These are phyloP conservation scores for Operophtera brumata DNA, from an alignment of 2,888 invertebrate species.

Conservation along the genomic window DNA sequence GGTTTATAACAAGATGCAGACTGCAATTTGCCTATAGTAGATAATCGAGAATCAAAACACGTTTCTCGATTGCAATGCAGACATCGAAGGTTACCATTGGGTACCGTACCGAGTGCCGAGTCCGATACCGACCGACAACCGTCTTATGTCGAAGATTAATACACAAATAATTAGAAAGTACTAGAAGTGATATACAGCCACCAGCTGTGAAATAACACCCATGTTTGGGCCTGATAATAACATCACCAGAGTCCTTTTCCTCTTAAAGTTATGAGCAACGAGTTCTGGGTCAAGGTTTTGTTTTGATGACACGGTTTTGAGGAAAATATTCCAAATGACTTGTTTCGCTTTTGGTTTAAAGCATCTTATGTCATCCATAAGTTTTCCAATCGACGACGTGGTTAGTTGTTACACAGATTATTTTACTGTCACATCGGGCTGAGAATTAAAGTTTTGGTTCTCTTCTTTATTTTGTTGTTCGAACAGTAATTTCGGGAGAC, in stretches of 20 bases:
- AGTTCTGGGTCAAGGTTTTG: constrained; percentile 71
- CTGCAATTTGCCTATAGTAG: constrained; percentile 11
- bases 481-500: no score
- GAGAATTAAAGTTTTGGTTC: no score
- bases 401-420: not conserved
- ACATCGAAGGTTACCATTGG: constrained; percentile 14
- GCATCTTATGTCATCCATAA: not conserved
- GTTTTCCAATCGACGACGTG: not conserved
- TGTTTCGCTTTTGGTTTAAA: constrained; percentile 18
- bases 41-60: constrained; percentile 17
- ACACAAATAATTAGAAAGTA: not conserved
- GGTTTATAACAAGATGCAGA: constrained; percentile 6
- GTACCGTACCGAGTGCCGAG: not conserved
- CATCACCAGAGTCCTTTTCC: constrained; percentile 49
- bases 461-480: no score
- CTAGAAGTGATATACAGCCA: not conserved
- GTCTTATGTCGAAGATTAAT: not conserved
- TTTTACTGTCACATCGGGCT: not conserved
- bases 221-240: constrained; percentile 25
- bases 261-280: constrained; percentile 49
- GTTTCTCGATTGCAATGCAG: constrained; percentile 12
- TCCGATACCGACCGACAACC: no score
- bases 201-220: constrained; percentile 4
- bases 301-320: constrained; percentile 59
- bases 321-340: constrained; percentile 49